Percentiles rank a stretch among this genome's conserved stretches.
Conservation (phyloP, 2,113 vertebrate species). For the Tragulus kanchil region DNA sequence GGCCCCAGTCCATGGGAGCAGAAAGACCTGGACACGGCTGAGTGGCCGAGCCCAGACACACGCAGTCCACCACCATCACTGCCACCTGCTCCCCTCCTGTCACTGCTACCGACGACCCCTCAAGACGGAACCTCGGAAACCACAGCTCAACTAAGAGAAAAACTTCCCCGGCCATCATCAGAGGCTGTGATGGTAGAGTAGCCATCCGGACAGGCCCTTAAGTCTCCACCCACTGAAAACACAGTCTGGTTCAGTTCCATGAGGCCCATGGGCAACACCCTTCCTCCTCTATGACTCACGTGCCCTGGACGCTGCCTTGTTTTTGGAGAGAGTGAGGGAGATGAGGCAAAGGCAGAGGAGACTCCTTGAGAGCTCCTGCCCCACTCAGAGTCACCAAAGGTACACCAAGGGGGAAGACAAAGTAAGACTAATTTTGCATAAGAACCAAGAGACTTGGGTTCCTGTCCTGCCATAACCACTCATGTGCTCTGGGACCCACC, state of each 20-base stretch:
- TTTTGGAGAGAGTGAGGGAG: background rate
- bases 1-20: background rate
- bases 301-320: background rate
- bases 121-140: background rate
- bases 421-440: background rate
- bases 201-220: background rate
- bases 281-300: background rate
- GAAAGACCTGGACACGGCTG: background rate
- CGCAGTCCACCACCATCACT: fast-evolving
- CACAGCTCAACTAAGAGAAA: background rate
- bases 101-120: no score
- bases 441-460: background rate
- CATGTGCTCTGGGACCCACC: background rate
- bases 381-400: background rate
- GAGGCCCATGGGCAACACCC: background rate
- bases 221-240: background rate
- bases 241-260: background rate
- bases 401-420: background rate
- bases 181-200: background rate
- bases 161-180: background rate
- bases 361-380: background rate
- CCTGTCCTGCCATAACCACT: background rate
- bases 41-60: fast-evolving
- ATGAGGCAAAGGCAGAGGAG: background rate
- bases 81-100: no score